phyloP scores from a whole-genome alignment of 2,888 invertebrate species.

The Cosmia trapezina region DNA sequence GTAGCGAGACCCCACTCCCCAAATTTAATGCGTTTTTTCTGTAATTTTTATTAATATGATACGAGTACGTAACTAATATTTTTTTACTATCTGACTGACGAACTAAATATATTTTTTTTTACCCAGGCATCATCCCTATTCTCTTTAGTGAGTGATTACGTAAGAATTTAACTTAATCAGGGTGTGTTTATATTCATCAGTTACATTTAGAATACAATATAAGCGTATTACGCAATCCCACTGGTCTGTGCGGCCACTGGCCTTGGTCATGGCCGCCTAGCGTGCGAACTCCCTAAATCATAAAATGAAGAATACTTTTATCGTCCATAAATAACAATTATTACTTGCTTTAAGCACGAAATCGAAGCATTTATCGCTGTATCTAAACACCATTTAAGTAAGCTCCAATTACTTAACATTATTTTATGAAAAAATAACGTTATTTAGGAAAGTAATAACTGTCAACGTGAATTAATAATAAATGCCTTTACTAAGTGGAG shows the following conservation, averaged over 20 bases:
- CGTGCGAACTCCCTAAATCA: not conserved
- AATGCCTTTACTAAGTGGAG: constrained; percentile 20
- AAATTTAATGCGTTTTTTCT: too few species aligned
- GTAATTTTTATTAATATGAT: too few species aligned
- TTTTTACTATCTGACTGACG: too few species aligned
- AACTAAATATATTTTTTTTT: too few species aligned
- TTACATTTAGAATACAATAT: not conserved
- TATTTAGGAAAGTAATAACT: constrained; percentile 33
- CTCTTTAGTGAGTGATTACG: too few species aligned
- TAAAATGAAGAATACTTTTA: not conserved
- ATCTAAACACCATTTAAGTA: constrained; percentile 10
- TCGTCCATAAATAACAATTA: constrained; percentile 12
- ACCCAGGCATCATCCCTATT: too few species aligned
- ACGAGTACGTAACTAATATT: too few species aligned
- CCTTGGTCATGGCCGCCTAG: not conserved
- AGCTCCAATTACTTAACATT: not conserved
- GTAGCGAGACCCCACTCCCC: too few species aligned
- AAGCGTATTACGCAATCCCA: not conserved
- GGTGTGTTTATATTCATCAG: not conserved
- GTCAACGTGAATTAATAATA: constrained; percentile 10
- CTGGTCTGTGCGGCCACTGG: not conserved
- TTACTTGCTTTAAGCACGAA: not conserved
- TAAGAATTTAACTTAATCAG: too few species aligned
- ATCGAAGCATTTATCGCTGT: constrained; percentile 8
- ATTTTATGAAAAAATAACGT: constrained; percentile 7